Percentiles rank a stretch among this genome's conserved stretches.
Evolutionary conservation across 2,797 vertebrate species (phyloP).

Genomic region (Dicrostonyx torquatus): DNA sequence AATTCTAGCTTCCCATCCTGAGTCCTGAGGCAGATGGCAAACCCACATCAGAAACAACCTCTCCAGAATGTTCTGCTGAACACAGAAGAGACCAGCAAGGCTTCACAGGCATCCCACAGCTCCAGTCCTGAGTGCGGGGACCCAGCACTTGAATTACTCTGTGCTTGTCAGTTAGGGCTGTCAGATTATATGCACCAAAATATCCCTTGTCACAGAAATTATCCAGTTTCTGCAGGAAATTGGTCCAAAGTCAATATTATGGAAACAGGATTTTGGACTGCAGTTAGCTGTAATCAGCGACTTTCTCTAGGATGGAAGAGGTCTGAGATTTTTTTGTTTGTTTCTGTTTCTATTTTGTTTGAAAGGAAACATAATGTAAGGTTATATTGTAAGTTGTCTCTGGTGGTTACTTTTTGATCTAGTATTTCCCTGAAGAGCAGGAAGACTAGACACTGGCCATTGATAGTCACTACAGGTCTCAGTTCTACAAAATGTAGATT

Average conservation of each 20-base stretch:
- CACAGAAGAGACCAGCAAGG: not conserved
- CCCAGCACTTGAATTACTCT: not conserved
- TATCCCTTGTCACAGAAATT: slow-evolving; percentile 12
- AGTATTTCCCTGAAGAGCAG: not conserved
- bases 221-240: slow-evolving; percentile 61
- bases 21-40: not conserved
- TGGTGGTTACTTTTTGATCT: not conserved
- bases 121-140: not conserved
- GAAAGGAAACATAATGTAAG: slow-evolving; percentile 14
- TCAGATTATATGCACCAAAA: slow-evolving; percentile 14
- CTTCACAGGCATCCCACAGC: not conserved
- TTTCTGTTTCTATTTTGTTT: not conserved
- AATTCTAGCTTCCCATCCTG: not conserved
- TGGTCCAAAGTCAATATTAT: slow-evolving; percentile 70
- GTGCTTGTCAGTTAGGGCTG: slow-evolving; percentile 8
- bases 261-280: slow-evolving; percentile 62
- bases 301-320: slow-evolving; percentile 11
- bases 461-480: not conserved
- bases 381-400: slow-evolving; percentile 8
- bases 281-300: slow-evolving; percentile 56
- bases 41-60: not conserved
- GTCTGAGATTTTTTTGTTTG: not conserved
- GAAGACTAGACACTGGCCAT: slow-evolving; percentile 1
- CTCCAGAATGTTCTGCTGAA: not conserved
- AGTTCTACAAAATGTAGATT: not conserved